phyloP scores from a whole-genome alignment of 2,888 invertebrate genomes.

The Rotaria macrura region DNA sequence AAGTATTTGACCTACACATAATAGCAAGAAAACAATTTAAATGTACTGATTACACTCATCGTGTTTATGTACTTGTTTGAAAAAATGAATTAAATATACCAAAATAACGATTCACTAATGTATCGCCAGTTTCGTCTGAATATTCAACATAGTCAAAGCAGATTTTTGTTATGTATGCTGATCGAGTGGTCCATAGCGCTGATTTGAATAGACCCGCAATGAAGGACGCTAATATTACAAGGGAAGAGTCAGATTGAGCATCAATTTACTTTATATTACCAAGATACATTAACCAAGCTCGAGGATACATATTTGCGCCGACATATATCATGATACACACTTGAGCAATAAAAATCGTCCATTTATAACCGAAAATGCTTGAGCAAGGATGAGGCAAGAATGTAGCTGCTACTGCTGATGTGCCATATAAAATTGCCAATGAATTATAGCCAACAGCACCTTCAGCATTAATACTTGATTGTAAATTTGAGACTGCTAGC shows the following conservation, averaged over 20 bases:
- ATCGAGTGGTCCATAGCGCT: background rate
- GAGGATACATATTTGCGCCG: background rate
- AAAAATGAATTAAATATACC: slow-evolving; percentile 96
- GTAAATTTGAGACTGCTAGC: background rate
- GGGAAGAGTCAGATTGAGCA: background rate
- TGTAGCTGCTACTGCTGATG: background rate
- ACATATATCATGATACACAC: background rate
- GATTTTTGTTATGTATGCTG: slow-evolving; percentile 55
- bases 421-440: background rate
- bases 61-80: slow-evolving; percentile 66
- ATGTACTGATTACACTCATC: background rate
- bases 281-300: background rate
- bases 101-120: slow-evolving; percentile 86
- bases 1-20: background rate
- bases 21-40: background rate
- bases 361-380: background rate
- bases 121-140: slow-evolving; percentile 69
- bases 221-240: background rate
- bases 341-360: slow-evolving; percentile 1
- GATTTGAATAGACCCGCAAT: background rate
- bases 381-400: background rate
- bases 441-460: background rate
- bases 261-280: background rate
- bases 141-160: slow-evolving; percentile 76
- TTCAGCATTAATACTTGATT: background rate